Evolutionary conservation across 2,888 invertebrate species (phyloP), one percentile per base, ranked within the genome.

Genomic region (Cosmia pyralina): DNA sequence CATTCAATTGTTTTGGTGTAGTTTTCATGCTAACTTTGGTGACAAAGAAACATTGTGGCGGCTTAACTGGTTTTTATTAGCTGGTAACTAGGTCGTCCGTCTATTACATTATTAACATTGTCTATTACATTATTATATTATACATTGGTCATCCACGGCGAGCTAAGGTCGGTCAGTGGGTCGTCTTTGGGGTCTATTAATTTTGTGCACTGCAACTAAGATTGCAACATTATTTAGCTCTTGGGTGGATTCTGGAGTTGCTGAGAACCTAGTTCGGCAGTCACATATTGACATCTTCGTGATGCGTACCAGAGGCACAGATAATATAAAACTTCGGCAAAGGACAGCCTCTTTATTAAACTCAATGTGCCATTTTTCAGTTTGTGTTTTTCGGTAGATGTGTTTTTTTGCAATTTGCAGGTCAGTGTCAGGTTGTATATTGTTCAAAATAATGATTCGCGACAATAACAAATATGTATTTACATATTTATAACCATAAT

Each of bases 1-100:
- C 63, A 70, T 68, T 63, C 69, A 83, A 83, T 83, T 70, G 84
- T 83, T 79, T 62, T 83, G 57, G 74, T 80, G 81, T 83, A 60
- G 79, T 69, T 81, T 73, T 69, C 83, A 79, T 81, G 83, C 55
- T 69, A 81, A 83, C 83, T 69, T 83, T 0, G n/a, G 28, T 53
- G 65, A 57, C 73, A 68, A 69, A 79, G 59, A 75, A 65, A 55
- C 65, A 81, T 70, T 66, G 58, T 69, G 62, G 52, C 53, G 28
- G 55, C 48, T 66, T 68, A 65, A 65, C 59, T 46, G 55, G 38
- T 57, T 66, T 66, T 69, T 41, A 66, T 79, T 77, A 58, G 55
- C 28, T 69, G 15, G 44, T 41, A 69, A 63, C 62, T 82, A 28
- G 70, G 69, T 62, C 41, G 34, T 34, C 13, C 57, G 13, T 53